Percentiles rank a stretch among this genome's conserved stretches.
These are phyloP conservation scores for Tetraneura akinire DNA, from an alignment of 1,140 invertebrate genomes.

Conservation along the genomic window DNA sequence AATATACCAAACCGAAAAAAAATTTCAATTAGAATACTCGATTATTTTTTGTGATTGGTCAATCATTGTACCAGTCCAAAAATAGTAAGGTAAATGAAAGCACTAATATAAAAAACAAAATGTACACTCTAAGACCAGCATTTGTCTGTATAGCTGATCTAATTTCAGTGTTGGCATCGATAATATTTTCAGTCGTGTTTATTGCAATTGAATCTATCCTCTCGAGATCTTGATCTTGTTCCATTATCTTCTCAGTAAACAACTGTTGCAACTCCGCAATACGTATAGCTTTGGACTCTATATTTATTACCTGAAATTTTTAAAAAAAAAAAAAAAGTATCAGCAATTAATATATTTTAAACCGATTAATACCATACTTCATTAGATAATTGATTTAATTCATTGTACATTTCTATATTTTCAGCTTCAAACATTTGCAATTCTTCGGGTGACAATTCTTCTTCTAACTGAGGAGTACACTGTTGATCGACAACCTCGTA, in stretches of 20 bases:
- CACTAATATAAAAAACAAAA: slow-evolving; percentile 92
- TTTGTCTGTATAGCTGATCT: slow-evolving; percentile 93
- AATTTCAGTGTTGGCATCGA: slow-evolving; percentile 95
- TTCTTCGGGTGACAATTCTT: slow-evolving; percentile 80
- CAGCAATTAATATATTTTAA: slow-evolving; percentile 58
- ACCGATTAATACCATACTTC: slow-evolving; percentile 58
- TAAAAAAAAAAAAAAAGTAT: slow-evolving; percentile 55
- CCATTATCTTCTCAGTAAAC: slow-evolving; percentile 95
- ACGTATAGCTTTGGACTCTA: slow-evolving; percentile 90
- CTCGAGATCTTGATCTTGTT: slow-evolving; percentile 93
- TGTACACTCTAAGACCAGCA: slow-evolving; percentile 89
- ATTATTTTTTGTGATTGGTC: not conserved
- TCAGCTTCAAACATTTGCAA: slow-evolving; percentile 87
- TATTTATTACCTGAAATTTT: slow-evolving; percentile 77
- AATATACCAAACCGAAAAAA: not conserved
- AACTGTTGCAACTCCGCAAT: slow-evolving; percentile 95
- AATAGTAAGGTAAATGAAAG: slow-evolving; percentile 95
- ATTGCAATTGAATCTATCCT: slow-evolving; percentile 83
- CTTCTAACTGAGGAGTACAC: slow-evolving; percentile 59
- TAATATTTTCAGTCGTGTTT: slow-evolving; percentile 91
- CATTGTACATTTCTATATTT: slow-evolving; percentile 79
- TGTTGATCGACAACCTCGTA: slow-evolving; percentile 46
- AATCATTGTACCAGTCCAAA: slow-evolving; percentile 94
- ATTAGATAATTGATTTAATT: slow-evolving; percentile 74
- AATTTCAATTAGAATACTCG: not conserved